Conservation (phyloP, 2,888 invertebrate species). For the Yponomeuta evonymella region DNA sequence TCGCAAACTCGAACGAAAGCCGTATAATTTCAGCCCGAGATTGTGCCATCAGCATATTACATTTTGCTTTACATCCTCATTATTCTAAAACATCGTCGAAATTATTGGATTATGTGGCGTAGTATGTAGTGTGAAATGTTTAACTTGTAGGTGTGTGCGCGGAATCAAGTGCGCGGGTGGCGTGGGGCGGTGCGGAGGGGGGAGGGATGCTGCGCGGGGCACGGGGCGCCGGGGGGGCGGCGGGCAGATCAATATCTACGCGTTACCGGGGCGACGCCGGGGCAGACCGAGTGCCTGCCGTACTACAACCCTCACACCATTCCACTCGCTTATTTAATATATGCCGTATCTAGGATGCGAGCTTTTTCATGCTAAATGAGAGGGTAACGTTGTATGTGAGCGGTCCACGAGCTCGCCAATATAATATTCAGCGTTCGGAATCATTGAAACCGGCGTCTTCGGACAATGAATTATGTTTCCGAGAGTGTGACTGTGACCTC, state of each 20-base stretch:
- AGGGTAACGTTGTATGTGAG: constrained; percentile 48
- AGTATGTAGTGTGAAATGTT: constrained; percentile 69
- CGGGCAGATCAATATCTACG: constrained; percentile 67
- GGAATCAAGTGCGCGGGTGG: constrained; percentile 41
- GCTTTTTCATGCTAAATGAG: constrained; percentile 69
- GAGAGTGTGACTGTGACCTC: constrained; percentile 16
- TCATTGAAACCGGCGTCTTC: constrained; percentile 14
- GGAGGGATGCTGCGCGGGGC: constrained; percentile 25
- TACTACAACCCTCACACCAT: constrained; percentile 58
- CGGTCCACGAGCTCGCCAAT: neutral
- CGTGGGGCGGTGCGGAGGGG: constrained; percentile 37
- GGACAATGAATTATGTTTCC: neutral
- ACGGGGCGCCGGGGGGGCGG: constrained; percentile 65
- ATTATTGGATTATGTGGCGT: constrained; percentile 63
- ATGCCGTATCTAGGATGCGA: constrained; percentile 67
- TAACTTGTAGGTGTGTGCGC: constrained; percentile 28
- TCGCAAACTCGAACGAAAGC: constrained; percentile 3
- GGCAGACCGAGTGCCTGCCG: constrained; percentile 80
- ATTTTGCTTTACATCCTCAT: constrained; percentile 19
- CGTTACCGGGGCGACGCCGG: constrained; percentile 46
- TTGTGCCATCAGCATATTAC: constrained; percentile 15
- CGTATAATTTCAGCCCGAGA: constrained; percentile 1
- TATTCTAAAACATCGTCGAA: constrained; percentile 51
- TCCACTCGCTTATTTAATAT: constrained; percentile 72
- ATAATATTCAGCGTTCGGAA: constrained; percentile 10